A percentile compares a stretch with the other conserved stretches of the same genome.
These are phyloP conservation scores for Octopus sinensis DNA, from an alignment of 1,140 invertebrate species.

Conservation along the genomic window DNA sequence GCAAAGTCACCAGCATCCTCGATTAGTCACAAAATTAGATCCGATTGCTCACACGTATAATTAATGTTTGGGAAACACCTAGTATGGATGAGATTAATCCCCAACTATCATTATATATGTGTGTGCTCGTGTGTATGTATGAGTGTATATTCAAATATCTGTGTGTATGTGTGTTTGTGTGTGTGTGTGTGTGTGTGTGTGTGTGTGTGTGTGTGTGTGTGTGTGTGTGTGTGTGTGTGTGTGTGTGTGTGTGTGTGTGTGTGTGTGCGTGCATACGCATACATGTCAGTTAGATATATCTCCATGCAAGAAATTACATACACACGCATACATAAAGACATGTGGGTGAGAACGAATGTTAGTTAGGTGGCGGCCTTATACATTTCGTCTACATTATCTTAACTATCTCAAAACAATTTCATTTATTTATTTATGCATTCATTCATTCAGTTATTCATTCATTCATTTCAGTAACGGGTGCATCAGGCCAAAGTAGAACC, in stretches of 20 bases:
- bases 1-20: too few relatives aligned
- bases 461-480: too few relatives aligned
- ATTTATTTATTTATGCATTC: too few relatives aligned
- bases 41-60: too few relatives aligned
- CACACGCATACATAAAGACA: neutral
- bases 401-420: too few relatives aligned
- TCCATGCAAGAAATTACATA: conserved; percentile 3
- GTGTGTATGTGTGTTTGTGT: conserved; percentile 21
- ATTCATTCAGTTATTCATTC: too few relatives aligned
- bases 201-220: conserved; percentile 20
- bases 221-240: conserved; percentile 23
- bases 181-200: conserved; percentile 24
- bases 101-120: neutral
- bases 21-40: too few relatives aligned
- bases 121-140: neutral
- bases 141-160: conserved; percentile 13
- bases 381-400: too few relatives aligned
- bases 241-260: conserved; percentile 21
- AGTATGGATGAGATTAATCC: neutral
- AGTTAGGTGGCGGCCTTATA: too few relatives aligned
- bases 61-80: too few relatives aligned
- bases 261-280: conserved; percentile 11
- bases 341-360: neutral
- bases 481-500: too few relatives aligned
- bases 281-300: conserved; percentile 16